These are phyloP conservation scores for Caloenas nicobarica DNA, from an alignment of 2,113 vertebrate genomes.

Conservation along the genomic window DNA sequence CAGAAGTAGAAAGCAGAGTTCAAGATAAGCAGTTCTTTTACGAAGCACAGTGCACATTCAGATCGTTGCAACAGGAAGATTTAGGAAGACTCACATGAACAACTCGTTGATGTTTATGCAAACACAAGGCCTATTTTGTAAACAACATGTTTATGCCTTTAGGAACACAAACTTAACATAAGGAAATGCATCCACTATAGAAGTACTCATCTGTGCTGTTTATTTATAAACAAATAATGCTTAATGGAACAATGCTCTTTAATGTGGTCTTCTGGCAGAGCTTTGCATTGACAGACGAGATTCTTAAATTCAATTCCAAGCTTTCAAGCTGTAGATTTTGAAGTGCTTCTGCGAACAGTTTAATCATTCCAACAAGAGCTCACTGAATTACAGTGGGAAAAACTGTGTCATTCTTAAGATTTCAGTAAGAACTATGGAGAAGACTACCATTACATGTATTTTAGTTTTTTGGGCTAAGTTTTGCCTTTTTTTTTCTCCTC, in stretches of 20 bases:
- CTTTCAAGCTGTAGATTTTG: background rate
- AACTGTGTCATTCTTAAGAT: background rate
- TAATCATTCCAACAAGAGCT: background rate
- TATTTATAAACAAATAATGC: constrained; percentile 63
- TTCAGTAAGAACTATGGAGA: background rate
- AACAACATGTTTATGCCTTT: constrained; percentile 74
- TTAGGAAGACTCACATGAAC: constrained; percentile 42
- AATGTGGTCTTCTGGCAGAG: constrained; percentile 14
- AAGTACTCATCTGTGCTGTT: constrained; percentile 73
- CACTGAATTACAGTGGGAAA: background rate
- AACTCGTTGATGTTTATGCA: constrained; percentile 67
- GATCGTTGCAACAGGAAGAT: constrained; percentile 20
- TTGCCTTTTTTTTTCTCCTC: background rate
- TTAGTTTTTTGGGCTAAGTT: background rate
- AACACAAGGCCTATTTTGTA: constrained; percentile 62
- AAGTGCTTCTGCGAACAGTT: background rate
- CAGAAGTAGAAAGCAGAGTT: background rate
- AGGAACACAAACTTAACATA: constrained; percentile 71
- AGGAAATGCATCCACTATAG: constrained; percentile 62
- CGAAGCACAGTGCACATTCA: constrained; percentile 5
- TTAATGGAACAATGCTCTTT: constrained; percentile 40
- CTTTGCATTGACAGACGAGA: background rate
- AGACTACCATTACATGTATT: background rate
- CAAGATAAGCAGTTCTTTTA: background rate
- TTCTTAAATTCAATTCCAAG: background rate